These are phyloP conservation scores for Drosophila aff. DNA, from an alignment of 1,140 invertebrate genomes.

Conservation along the genomic window DNA sequence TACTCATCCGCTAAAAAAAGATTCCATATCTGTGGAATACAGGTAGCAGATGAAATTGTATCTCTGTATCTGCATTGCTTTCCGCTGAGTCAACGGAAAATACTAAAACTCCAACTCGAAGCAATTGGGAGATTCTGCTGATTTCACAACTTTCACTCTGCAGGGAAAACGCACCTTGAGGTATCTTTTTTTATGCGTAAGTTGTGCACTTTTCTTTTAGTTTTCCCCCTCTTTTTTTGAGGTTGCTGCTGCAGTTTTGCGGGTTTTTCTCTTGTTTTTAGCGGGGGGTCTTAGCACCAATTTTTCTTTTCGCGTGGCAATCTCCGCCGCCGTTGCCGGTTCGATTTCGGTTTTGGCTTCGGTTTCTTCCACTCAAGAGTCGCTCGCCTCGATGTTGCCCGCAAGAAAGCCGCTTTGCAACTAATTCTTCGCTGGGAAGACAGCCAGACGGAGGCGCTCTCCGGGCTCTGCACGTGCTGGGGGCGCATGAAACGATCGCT, in stretches of 20 bases:
- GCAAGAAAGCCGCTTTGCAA: conserved; percentile 77
- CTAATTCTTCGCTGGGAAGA: conserved; percentile 69
- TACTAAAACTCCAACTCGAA: not conserved
- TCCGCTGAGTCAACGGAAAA: conserved; percentile 55
- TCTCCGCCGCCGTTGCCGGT: conserved; percentile 42
- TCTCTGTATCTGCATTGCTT: conserved; percentile 55
- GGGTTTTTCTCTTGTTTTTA: conserved; percentile 4
- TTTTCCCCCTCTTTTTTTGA: not conserved
- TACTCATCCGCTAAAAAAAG: conserved; percentile 57
- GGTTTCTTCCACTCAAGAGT: conserved; percentile 4
- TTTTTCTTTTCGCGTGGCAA: conserved; percentile 73
- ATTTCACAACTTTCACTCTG: conserved; percentile 66
- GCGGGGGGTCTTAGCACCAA: conserved; percentile 69
- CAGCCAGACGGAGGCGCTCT: conserved; percentile 14
- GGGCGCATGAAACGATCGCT: conserved; percentile 12
- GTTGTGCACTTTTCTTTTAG: conserved; percentile 50
- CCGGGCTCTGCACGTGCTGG: conserved; percentile 62
- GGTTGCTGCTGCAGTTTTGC: conserved; percentile 26
- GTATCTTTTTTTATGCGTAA: conserved; percentile 48
- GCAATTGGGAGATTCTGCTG: conserved; percentile 15
- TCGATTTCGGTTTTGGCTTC: conserved; percentile 20
- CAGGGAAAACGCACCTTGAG: conserved; percentile 56
- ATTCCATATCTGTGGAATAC: conserved; percentile 21
- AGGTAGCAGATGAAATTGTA: conserved; percentile 54
- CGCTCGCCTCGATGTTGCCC: conserved; percentile 41